A percentile compares a stretch with the other conserved stretches of the same genome.
phyloP scores from a whole-genome alignment of 2,797 vertebrate species.

The Bradypodion ventrale region DNA sequence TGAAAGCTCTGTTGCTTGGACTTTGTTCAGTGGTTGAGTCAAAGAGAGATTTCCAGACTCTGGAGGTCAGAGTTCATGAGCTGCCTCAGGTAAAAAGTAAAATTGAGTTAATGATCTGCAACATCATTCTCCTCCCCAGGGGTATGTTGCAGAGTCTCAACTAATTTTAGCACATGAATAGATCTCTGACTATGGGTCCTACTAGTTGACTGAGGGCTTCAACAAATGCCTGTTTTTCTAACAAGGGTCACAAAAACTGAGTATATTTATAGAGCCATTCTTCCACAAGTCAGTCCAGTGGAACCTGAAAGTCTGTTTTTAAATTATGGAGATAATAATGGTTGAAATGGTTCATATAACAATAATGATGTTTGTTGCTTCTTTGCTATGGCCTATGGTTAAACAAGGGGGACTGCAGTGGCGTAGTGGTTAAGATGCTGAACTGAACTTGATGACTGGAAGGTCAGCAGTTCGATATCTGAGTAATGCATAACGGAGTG shows the following conservation, averaged over 20 bases:
- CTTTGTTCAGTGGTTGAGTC: slow-evolving; percentile 62
- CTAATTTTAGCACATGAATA: slow-evolving; percentile 43
- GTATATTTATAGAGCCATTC: not conserved
- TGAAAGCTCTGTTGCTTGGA: slow-evolving; percentile 61
- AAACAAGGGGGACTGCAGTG: too few relatives aligned
- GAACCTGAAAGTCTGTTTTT: not conserved
- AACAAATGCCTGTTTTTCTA: not conserved
- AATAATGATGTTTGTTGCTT: not conserved
- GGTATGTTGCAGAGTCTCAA: slow-evolving; percentile 35
- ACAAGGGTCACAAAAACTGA: not conserved
- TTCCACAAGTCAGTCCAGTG: not conserved
- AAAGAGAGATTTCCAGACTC: slow-evolving; percentile 64
- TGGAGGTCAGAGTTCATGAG: slow-evolving; percentile 54
- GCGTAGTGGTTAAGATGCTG: too few relatives aligned
- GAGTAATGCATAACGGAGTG: too few relatives aligned
- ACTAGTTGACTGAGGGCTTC: not conserved
- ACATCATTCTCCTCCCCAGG: slow-evolving; percentile 42
- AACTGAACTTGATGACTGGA: too few relatives aligned
- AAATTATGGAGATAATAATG: too few relatives aligned
- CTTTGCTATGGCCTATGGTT: not conserved
- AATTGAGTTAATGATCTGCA: slow-evolving; percentile 52
- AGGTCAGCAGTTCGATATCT: too few relatives aligned
- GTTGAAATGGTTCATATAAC: not conserved
- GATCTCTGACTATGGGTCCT: slow-evolving; percentile 1
- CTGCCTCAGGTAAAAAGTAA: slow-evolving; percentile 67